Evolutionary conservation across 1,140 invertebrate genomes (phyloP).

Genomic region (Bombus breviceps): DNA sequence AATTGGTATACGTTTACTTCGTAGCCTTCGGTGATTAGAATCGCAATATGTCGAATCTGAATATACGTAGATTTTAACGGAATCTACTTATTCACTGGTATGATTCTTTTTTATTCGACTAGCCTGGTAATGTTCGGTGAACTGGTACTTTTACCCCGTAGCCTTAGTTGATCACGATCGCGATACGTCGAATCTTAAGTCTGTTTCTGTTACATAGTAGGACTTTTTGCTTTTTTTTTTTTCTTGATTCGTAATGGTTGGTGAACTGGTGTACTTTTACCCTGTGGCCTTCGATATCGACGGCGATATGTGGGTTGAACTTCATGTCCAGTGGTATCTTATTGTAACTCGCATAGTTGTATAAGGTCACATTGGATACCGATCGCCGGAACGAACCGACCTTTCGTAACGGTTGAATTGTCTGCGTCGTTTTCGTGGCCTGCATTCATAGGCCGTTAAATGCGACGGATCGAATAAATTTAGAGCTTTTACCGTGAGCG

Average conservation of each 20-base stretch:
- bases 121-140: not conserved
- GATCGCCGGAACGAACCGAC: constrained; percentile 18
- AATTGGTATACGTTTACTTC: not conserved
- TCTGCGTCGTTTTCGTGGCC: not conserved
- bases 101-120: not conserved
- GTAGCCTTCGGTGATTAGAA: not conserved
- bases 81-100: not conserved
- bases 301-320: constrained; percentile 3
- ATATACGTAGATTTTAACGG: not conserved
- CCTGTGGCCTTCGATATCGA: constrained; percentile 26
- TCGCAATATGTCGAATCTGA: not conserved
- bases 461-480: not conserved
- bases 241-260: not conserved
- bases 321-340: constrained; percentile 16
- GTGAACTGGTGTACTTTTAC: not conserved
- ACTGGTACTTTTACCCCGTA: not conserved
- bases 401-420: constrained; percentile 23
- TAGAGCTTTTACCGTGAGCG: no score
- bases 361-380: constrained; percentile 5
- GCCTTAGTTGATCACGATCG: not conserved
- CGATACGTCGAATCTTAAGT: not conserved
- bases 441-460: not conserved
- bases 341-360: constrained; percentile 25
- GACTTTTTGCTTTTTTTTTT: not conserved
- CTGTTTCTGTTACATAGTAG: not conserved